Evolutionary conservation across 2,888 invertebrate species (phyloP).

Genomic region (Galerucella pusilla): DNA sequence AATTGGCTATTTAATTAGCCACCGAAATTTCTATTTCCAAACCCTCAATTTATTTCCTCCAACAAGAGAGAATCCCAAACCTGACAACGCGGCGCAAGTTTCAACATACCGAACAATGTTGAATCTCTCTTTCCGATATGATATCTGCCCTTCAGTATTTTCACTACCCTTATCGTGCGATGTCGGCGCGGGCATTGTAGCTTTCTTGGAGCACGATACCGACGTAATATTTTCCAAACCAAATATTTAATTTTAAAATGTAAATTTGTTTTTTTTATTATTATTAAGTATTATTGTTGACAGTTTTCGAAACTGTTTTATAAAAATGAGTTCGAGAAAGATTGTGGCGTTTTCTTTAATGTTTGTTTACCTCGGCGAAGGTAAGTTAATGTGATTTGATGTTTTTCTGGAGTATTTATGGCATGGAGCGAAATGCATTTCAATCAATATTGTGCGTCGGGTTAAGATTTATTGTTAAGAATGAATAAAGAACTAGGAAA

Average conservation of each 20-base stretch:
- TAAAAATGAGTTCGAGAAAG: slow-evolving; percentile 25
- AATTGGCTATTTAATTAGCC: slow-evolving; percentile 9
- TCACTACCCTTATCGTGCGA: slow-evolving; percentile 3
- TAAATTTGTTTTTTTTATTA: slow-evolving; percentile 18
- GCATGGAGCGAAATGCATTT: slow-evolving; percentile 6
- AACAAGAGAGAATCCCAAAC: slow-evolving; percentile 22
- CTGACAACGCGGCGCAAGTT: slow-evolving; percentile 28
- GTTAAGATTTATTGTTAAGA: slow-evolving; percentile 1
- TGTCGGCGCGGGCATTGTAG: background rate
- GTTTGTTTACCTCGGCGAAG: slow-evolving; percentile 22
- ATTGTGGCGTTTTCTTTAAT: slow-evolving; percentile 24
- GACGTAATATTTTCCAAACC: slow-evolving; percentile 6
- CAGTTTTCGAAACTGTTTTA: background rate
- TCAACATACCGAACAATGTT: slow-evolving; percentile 26
- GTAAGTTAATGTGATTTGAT: slow-evolving; percentile 21
- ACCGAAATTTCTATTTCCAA: slow-evolving; percentile 6
- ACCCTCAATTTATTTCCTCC: slow-evolving; percentile 6
- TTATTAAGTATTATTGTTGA: background rate
- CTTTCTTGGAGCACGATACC: slow-evolving; percentile 16
- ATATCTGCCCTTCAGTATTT: slow-evolving; percentile 30
- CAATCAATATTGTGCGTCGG: slow-evolving; percentile 4
- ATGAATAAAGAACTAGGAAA: background rate
- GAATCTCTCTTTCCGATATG: slow-evolving; percentile 25
- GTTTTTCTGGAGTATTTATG: slow-evolving; percentile 8
- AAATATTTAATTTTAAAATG: slow-evolving; percentile 25